Evolutionary conservation across 2,888 invertebrate genomes (phyloP), one percentile per base, ranked within the genome.

Genomic region (Acanthosoma haemorrhoidale): DNA sequence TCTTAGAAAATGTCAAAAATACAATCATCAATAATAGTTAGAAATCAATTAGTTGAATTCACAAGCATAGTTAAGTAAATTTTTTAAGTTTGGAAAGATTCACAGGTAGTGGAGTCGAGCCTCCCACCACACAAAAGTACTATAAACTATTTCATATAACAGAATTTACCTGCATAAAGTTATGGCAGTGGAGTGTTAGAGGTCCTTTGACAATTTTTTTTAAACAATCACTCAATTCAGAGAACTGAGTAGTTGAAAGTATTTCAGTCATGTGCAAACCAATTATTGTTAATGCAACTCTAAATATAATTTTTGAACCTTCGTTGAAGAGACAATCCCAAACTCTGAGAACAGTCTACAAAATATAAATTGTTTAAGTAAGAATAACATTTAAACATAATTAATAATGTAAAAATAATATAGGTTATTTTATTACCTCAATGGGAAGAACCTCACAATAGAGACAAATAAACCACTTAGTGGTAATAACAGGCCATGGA

Each of bases 261-360:
- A 96, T 87, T 73, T 85, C 84, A 11, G 84, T 82, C 76, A 85
- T 85, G 78, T 92, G 90, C 70, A 86, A 83, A 76, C 87, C 87
- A 73, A 96, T 89, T 75, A 96, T 83, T 9, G 94, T 89, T 74
- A 96, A 78, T 67, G 92, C 93, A 2, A 94, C 94, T 75, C 96
- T 85, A 79, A 96, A 92, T 75, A 97, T 83, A 75, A 96, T 89
- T 82, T 96, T 96, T 71, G 91, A 91, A 51, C 96, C 96, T 81
- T 97, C 96, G 76, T 91, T 90, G 82, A 97, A 96, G 71, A 96
- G 82, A 78, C 95, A 94, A 81, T 97, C 96, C 96, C 96, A 96
- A 81, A 96, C 91, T 77, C 96, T 85, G 21, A 96, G 83, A 43
- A 95, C 94, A 6, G 96, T 96, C 87, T 88, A 79, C 32, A 79